Conservation (phyloP, 1,140 invertebrate species). For the Armadillidium nasatum region DNA sequence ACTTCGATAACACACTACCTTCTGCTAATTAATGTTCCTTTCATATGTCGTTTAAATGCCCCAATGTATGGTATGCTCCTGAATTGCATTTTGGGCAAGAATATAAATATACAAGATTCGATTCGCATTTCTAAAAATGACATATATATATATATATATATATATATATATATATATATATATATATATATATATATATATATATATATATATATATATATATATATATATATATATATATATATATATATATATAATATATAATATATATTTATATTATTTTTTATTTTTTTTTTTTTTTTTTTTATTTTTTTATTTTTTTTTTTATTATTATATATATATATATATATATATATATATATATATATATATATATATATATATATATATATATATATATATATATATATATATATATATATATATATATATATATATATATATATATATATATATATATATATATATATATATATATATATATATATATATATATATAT, state of each 20-base stretch:
- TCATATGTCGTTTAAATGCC: too few relatives aligned
- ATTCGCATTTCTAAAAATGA: too few relatives aligned
- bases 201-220: neutral
- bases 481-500: conserved; percentile 11
- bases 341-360: conserved; percentile 11
- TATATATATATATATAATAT: neutral
- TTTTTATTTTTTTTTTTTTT: too few relatives aligned
- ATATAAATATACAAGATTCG: too few relatives aligned
- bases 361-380: conserved; percentile 13
- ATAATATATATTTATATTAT: conserved; percentile 7
- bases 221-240: too few relatives aligned
- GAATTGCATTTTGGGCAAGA: too few relatives aligned
- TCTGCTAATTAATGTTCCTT: too few relatives aligned
- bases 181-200: conserved; percentile 15
- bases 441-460: conserved; percentile 7
- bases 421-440: neutral
- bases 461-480: conserved; percentile 13
- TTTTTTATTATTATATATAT: neutral
- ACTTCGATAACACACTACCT: too few relatives aligned
- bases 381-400: conserved; percentile 11
- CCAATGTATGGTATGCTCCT: too few relatives aligned
- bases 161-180: neutral
- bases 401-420: conserved; percentile 13
- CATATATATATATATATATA: too few relatives aligned
- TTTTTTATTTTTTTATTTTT: too few relatives aligned